Evolutionary conservation across 2,797 vertebrate species (phyloP).

Genomic region (Acanthopagrus latus): DNA sequence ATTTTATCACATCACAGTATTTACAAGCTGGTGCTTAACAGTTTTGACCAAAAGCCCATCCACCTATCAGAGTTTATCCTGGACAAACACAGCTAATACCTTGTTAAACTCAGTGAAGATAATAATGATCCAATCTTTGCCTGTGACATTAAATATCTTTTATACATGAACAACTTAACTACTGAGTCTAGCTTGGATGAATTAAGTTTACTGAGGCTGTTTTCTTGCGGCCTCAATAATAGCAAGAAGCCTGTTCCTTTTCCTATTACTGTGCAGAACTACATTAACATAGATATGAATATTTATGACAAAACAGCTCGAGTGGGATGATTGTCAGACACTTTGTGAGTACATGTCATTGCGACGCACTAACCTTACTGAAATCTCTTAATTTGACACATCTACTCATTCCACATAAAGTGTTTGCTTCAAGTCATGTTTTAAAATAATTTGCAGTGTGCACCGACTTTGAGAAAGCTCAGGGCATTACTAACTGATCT

Average conservation of each 20-base stretch:
- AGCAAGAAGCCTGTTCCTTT: neutral
- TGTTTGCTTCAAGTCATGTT: constrained; percentile 27
- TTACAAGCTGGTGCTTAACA: neutral
- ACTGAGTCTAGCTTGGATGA: neutral
- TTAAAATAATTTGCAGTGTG: constrained; percentile 6
- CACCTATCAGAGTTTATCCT: neutral
- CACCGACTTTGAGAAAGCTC: neutral
- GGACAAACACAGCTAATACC: neutral
- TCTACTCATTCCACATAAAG: neutral
- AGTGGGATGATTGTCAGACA: constrained; percentile 11
- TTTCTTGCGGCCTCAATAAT: neutral
- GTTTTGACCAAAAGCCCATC: neutral
- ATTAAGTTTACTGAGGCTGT: neutral
- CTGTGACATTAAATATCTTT: neutral
- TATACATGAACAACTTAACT: neutral
- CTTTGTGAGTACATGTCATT: neutral
- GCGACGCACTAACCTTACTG: neutral
- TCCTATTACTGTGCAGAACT: neutral
- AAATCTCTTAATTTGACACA: neutral
- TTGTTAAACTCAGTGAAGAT: neutral
- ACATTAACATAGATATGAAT: neutral
- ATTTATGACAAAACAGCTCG: neutral
- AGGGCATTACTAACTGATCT: constrained; percentile 12
- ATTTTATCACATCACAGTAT: neutral
- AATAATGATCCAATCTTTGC: neutral